Conservation (phyloP, 2,797 vertebrate genomes). For the Remorina albescens region DNA sequence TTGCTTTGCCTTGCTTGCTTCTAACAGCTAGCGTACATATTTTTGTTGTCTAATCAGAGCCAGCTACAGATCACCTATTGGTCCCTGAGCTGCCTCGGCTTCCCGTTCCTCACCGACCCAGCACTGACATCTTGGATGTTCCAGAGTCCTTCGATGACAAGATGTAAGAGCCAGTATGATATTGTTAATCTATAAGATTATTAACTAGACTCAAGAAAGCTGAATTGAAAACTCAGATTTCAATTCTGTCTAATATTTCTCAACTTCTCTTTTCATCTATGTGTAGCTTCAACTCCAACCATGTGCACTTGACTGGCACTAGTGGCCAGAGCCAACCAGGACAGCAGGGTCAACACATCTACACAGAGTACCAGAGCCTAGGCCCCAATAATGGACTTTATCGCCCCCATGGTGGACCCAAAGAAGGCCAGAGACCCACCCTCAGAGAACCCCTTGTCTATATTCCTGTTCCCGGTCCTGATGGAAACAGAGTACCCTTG, state of each 20-base stretch:
- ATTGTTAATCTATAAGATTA: neutral
- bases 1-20: constrained; percentile 52
- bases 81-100: constrained; percentile 88
- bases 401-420: constrained; percentile 63
- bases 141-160: constrained; percentile 88
- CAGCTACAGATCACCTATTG: constrained; percentile 84
- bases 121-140: constrained; percentile 91
- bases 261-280: neutral
- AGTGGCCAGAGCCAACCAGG: constrained; percentile 85
- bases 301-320: constrained; percentile 91
- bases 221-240: neutral
- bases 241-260: neutral
- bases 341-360: constrained; percentile 91
- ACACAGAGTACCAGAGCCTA: constrained; percentile 93
- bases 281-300: constrained; percentile 82
- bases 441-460: constrained; percentile 82
- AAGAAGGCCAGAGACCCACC: constrained; percentile 79
- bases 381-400: constrained; percentile 78
- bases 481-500: constrained; percentile 85
- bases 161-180: constrained; percentile 52
- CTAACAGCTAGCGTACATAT: constrained; percentile 58
- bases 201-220: neutral
- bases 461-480: constrained; percentile 83
- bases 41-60: constrained; percentile 75
- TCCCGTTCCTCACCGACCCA: constrained; percentile 88